Evolutionary conservation across 2,888 invertebrate genomes (phyloP), one percentile per base, ranked within the genome.

Genomic region (Ophraella communa): DNA sequence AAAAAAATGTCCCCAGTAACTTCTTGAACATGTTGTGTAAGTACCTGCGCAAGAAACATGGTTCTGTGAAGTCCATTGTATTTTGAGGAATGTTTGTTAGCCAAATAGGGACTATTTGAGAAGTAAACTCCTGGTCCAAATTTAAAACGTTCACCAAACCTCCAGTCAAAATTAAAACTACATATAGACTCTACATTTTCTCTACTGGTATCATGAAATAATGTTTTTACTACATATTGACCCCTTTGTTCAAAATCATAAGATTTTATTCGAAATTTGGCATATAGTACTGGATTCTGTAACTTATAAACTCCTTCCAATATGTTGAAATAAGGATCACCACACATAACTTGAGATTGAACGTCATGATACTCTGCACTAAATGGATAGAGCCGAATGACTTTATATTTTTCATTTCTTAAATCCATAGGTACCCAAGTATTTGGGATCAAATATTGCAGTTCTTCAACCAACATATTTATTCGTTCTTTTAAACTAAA

Each of bases 121-220:
- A 80, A 80, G 58, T 79, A 79, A 1, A 78, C 78, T 1, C 78
- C 79, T 33, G 69, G 72, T 2, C 80, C 80, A 68, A 71, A 80
- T 66, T 70, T 78, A 35, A 65, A 71, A 27, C 76, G 63, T 58
- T 71, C 64, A 14, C 74, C 77, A 30, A 67, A 62, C 18, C 78
- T 63, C 78, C 78, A 78, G 64, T 80, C 78, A 47, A 80, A 75
- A 54, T 79, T 80, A 21, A 66, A 71, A 20, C 33, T 54, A 3
- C 73, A 68, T 45, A 80, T 80, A 0, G 78, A 77, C 11, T 64
- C 49, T 1, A 75, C 67, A 47, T 79, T 78, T 1, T 27, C 39
- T 17, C 52, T 60, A 1, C 67, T 67, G 0, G 80, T 78, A 21
- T 77, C 78, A 61, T 80, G 80, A 59, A 68, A 76, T 5, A 79